Evolutionary conservation across 2,888 invertebrate species (phyloP).

Genomic region (Sphinx pinastri): DNA sequence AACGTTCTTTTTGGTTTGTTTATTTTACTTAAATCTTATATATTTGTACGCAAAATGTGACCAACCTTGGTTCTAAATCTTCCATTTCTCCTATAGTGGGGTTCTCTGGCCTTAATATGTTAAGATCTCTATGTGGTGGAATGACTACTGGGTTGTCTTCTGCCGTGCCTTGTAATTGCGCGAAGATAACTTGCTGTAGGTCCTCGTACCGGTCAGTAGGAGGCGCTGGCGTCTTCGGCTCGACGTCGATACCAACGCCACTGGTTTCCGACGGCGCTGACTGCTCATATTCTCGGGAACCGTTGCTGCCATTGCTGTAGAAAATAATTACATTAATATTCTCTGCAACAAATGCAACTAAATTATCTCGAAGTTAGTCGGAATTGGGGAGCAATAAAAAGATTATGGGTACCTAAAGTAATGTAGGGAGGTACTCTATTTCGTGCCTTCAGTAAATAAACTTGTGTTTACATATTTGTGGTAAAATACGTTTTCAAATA

Average conservation of each 20-base stretch:
- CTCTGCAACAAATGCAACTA: no score
- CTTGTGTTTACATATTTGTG: background rate
- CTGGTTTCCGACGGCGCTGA: slow-evolving; percentile 76
- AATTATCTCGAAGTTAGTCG: no score
- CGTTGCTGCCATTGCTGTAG: slow-evolving; percentile 70
- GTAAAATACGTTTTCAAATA: background rate
- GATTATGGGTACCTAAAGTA: no score
- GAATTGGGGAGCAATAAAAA: no score
- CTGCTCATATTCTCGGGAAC: slow-evolving; percentile 75
- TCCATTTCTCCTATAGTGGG: slow-evolving; percentile 89
- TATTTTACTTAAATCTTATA: background rate
- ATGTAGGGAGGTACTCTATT: no score
- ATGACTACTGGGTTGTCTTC: slow-evolving; percentile 80
- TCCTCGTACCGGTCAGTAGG: slow-evolving; percentile 86
- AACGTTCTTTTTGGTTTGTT: background rate
- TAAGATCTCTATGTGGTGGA: slow-evolving; percentile 81
- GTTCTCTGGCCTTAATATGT: slow-evolving; percentile 83
- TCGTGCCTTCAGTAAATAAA: no score
- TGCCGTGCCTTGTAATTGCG: slow-evolving; percentile 77
- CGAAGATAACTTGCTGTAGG: slow-evolving; percentile 81
- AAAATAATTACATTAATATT: slow-evolving; percentile 29
- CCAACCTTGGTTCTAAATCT: slow-evolving; percentile 83
- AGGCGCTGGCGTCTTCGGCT: slow-evolving; percentile 68
- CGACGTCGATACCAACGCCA: slow-evolving; percentile 55
- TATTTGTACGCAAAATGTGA: background rate